Evolutionary conservation across 2,888 invertebrate genomes (phyloP).

Genomic region (Drosophila eohydei): DNA sequence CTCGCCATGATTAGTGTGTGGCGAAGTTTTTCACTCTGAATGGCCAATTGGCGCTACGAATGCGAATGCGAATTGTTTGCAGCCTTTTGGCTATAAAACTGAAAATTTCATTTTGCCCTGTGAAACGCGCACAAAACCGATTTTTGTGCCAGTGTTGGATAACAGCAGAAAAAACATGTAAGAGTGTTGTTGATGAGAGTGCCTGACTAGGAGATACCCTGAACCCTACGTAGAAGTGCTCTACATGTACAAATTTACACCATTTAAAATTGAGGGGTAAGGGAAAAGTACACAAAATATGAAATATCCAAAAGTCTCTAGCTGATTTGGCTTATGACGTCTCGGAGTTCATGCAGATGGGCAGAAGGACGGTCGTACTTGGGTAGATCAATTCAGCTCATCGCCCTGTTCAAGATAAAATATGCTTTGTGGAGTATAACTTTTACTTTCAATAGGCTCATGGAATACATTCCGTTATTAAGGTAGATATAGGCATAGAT

Average conservation of each 20-base stretch:
- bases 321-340: no score
- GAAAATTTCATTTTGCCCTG: slow-evolving; percentile 44
- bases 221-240: background rate
- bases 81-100: slow-evolving; percentile 32
- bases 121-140: slow-evolving; percentile 25
- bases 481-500: background rate
- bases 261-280: no score
- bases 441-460: no score
- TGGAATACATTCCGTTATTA: no score
- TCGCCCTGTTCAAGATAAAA: no score
- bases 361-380: no score
- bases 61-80: slow-evolving; percentile 3
- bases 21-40: background rate
- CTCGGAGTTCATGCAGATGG: no score
- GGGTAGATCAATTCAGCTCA: no score
- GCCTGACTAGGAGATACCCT: background rate
- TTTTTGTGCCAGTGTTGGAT: slow-evolving; percentile 24
- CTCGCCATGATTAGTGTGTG: slow-evolving; percentile 41
- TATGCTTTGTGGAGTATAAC: no score
- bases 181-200: rapidly evolving
- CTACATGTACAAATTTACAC: no score
- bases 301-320: no score
- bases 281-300: no score
- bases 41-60: slow-evolving; percentile 26
- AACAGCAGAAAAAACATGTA: background rate